Evolutionary conservation across 2,113 vertebrate species (phyloP), one percentile per base, ranked within the genome.

Genomic region (Vulpes ferrilata): DNA sequence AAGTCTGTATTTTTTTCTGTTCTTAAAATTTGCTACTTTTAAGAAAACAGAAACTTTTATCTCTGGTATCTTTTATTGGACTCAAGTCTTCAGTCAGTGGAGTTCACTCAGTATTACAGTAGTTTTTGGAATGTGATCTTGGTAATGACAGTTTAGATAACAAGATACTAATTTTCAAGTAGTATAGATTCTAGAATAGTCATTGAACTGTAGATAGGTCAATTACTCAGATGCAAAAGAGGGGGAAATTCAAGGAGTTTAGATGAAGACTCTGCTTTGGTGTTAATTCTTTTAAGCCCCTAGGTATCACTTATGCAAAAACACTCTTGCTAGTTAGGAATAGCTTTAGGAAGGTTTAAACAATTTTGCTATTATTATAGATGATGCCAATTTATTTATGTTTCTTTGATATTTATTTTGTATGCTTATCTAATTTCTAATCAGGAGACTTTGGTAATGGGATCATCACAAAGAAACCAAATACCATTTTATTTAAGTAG

Each of bases 281-380:
- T 71, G 57, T 88, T 86, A 74, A 92, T 92, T 27, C 64, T 94
- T 96, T 82, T 67, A 96, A 96, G 7, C 48, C 78, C 87, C 53
- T 83, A 92, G 69, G 69, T 88, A 71, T 88, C 91, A 94, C 67
- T 91, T 62, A 48, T 17, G 30, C 71, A 91, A 92, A 96, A 96
- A 79, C 69, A 73, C 43, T 89, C 23, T 74, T 92, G 23, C 59
- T 93, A 53, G 25, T 93, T 90, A 86, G 35, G 27, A 76, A 53
- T 38, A 76, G 27, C 13, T 79, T 85, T 89, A 84, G 69, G 35
- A 97, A 79, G 53, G 22, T 27, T 93, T 91, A 83, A 88, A n/a
- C 6, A 71, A 51, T 51, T 88, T 71, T 10, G 78, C 23, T 71
- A 35, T 96, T 97, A 87, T 32, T 35, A 15, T 32, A 78, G 60